Conservation (phyloP, 2,888 invertebrate genomes). For the Mimumesa dahlbomi region DNA sequence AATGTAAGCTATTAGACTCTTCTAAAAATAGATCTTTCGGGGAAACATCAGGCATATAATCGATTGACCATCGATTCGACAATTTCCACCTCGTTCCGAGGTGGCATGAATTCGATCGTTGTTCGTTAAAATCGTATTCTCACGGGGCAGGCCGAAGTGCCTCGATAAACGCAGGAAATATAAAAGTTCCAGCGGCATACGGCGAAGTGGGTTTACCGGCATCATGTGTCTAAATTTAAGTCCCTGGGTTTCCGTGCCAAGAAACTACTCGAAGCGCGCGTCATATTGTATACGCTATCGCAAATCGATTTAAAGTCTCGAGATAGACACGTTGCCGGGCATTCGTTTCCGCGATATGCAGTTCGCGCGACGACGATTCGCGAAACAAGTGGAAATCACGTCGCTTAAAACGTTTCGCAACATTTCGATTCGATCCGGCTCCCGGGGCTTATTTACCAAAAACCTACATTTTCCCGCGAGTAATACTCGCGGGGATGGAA, state of each 20-base stretch:
- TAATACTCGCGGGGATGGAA: no score
- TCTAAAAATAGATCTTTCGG: no score
- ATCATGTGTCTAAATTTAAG: slow-evolving; percentile 44
- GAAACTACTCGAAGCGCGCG: slow-evolving; percentile 30
- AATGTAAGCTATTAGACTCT: no score
- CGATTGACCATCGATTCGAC: neutral
- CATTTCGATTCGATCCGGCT: neutral
- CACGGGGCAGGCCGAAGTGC: slow-evolving; percentile 8
- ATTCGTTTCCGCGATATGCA: neutral
- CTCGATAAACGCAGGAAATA: slow-evolving; percentile 38
- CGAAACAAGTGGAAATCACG: no score
- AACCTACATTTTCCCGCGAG: neutral
- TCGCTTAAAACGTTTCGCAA: no score
- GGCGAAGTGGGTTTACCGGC: slow-evolving; percentile 44
- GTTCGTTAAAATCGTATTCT: slow-evolving; percentile 12
- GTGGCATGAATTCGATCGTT: neutral
- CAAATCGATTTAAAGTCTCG: slow-evolving; percentile 34
- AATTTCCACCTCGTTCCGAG: neutral
- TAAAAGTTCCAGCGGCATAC: slow-evolving; percentile 37
- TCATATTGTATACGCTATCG: slow-evolving; percentile 34
- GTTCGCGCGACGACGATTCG: no score
- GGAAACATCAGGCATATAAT: no score
- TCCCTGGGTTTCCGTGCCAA: slow-evolving; percentile 38
- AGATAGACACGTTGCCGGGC: slow-evolving; percentile 5
- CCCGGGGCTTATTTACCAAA: neutral